Base-by-base conservation (phyloP, 2,888 invertebrate genomes). In the Erebia epiphron region DNA sequence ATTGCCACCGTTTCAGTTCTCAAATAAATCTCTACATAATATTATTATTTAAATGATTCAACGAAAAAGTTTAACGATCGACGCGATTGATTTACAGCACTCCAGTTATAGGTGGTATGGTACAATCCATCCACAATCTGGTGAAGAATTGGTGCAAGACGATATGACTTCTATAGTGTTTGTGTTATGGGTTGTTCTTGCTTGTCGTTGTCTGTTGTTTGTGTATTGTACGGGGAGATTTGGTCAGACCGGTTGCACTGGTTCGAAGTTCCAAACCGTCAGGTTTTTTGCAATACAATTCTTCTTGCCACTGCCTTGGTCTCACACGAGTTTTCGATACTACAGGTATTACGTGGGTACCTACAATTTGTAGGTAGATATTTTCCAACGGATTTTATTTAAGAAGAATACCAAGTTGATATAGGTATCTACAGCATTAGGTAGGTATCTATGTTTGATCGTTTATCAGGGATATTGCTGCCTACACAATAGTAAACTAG, bases 271-370 rank as follows among this genome's bases (percentile, higher is more conserved):
- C 74, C 73, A 73, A 76, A 73, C 73, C 67, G 75, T 70, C 73
- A 71, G 76, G 73, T 80, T 80, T 80, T 81, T 81, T 79, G 80
- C 79, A 79, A 78, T 75, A 77, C 74, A 75, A 76, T 75, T 78
- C 80, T 80, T 80, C 80, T 80, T 80, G 80, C 69, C 78, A 73
- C 62, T 70, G 75, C 76, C 73, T 75, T 74, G 78, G 76, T 79
- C 78, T 79, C 79, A 77, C 77, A 78, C 79, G 75, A 75, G 75
- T 75, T 79, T 76, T 79, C 77, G 77, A 80, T 79, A 76, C 73
- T 76, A 73, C 63, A 71, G 54, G 60, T 72, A 58, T 67, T 63
- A 16, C 0, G 11, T 60, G 43, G 43, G 41, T 16, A 57, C 21
- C 21, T 60, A 57, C 10, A 8, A 14, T 18, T 18, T 62, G 14